phyloP scores from a whole-genome alignment of 2,113 vertebrate genomes.

The Pimephales promelas region DNA sequence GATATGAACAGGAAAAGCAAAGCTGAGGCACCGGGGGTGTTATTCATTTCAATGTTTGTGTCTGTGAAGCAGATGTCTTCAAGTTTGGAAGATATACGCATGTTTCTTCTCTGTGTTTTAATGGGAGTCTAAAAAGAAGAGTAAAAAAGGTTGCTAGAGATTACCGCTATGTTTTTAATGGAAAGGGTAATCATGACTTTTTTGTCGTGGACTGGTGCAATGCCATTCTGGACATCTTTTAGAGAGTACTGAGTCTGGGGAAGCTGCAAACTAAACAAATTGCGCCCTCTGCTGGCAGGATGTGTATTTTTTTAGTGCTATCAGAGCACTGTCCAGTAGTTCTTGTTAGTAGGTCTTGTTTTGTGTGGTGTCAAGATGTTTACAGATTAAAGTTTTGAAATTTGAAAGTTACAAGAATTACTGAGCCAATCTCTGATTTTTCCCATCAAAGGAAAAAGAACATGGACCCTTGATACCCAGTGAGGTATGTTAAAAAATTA shows the following conservation, averaged over 20 bases:
- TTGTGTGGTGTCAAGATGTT: neutral
- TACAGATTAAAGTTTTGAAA: neutral
- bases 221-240: neutral
- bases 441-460: neutral
- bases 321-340: neutral
- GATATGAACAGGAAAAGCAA: constrained; percentile 1
- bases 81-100: neutral
- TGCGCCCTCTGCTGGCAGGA: constrained; percentile 41
- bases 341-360: neutral
- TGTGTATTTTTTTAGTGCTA: neutral
- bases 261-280: constrained; percentile 17
- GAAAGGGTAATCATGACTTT: neutral
- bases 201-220: neutral
- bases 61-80: constrained; percentile 16
- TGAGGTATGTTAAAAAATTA: neutral
- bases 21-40: neutral
- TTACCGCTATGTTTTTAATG: neutral
- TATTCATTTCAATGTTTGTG: neutral
- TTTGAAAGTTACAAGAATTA: neutral
- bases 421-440: neutral
- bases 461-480: neutral
- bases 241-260: neutral
- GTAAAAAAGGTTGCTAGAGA: neutral
- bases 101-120: neutral
- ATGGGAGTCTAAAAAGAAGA: neutral